Evolutionary conservation across 2,888 invertebrate genomes (phyloP), one percentile per base, ranked within the genome.

Genomic region (Elgonia sp.): DNA sequence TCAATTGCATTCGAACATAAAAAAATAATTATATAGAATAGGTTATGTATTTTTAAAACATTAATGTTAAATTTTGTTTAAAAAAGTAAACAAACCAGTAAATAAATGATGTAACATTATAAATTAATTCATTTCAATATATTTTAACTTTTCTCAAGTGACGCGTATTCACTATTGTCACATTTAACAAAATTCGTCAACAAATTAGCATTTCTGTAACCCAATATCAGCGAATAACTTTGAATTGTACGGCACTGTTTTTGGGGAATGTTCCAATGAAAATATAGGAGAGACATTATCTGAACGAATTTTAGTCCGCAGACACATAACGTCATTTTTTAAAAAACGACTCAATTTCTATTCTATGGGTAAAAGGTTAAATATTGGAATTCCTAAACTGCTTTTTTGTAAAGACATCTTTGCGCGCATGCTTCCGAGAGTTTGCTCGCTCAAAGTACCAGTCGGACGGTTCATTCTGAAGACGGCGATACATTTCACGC

Each of bases 361-460:
- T 29, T 29, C 29, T 29, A 29, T 29, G 29, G 29, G 5, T 29
- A 29, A 29, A 29, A 5, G 29, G 5, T 79, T 72, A 80, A 50
- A 85, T 79, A 60, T 80, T 62, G 46, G 42, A 57, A 60, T 80
- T 70, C 55, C 65, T 79, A 55, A 72, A 67, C 29, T 69, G 55
- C 67, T 81, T 86, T 65, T 81, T 86, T 60, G 65, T 72, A 62
- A 86, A 82, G 80, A 70, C 75, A 77, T 83, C 87, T 70, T 75
- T 87, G 50, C 88, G 88, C 55, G 84, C 84, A 29, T 84, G 82
- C 50, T 84, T 88, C n/a, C 88, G 81, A 8, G 84, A 88, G 10
- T 84, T 85, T 21, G 84, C 84, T 69, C 88, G 81, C 53, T 82
- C 75, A 20, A 88, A 82, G 39, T 87, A 87, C 87, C 87, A 87